Conservation (phyloP, 2,113 vertebrate species). For the Crotalus horridus region DNA sequence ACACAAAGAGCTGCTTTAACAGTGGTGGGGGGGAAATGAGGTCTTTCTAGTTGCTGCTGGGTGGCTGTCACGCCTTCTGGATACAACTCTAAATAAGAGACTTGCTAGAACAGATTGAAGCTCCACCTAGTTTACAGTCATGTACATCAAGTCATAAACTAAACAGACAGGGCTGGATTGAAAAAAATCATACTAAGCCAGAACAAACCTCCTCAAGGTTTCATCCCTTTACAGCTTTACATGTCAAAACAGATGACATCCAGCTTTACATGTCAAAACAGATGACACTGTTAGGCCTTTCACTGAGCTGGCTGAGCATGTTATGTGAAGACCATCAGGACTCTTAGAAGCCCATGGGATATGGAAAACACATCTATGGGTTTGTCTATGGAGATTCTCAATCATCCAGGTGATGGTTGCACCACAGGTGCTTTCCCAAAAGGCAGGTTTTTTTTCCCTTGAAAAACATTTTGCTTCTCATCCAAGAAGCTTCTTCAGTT, state of each 20-base stretch:
- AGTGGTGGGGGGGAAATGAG: not conserved
- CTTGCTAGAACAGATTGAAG: not conserved
- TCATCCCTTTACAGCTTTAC: not conserved
- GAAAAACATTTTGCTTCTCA: not conserved
- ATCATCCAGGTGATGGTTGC: not conserved
- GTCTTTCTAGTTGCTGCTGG: not conserved
- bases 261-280: not conserved
- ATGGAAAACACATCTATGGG: not conserved
- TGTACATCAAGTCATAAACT: not conserved
- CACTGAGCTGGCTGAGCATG: not conserved
- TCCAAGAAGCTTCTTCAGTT: not conserved
- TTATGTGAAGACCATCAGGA: not conserved
- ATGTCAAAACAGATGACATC: not conserved
- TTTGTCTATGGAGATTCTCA: not conserved
- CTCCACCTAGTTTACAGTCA: not conserved
- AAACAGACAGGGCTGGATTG: not conserved
- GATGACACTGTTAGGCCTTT: not conserved
- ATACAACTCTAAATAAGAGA: not conserved
- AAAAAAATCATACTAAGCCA: not conserved
- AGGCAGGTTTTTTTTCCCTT: not conserved
- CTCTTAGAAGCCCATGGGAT: not conserved
- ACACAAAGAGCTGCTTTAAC: not conserved
- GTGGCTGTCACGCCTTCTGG: not conserved
- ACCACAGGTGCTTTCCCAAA: not conserved
- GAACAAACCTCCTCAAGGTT: not conserved